Evolutionary conservation across 2,888 invertebrate species (phyloP).

Genomic region (Melanargia galathea): DNA sequence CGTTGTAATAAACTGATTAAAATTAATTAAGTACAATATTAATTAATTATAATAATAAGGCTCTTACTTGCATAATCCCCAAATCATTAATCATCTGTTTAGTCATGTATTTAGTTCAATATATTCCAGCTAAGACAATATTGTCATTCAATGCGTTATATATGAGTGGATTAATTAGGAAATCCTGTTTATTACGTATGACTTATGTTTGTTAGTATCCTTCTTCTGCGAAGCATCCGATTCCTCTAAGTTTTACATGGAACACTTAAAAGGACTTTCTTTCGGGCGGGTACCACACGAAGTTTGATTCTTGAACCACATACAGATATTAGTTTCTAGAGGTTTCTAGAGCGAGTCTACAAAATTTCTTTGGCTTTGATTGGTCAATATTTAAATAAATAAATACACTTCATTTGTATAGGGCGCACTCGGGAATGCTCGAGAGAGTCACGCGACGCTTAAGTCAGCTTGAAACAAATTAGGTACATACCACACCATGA

Average conservation of each 20-base stretch:
- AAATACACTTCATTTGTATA: too few species aligned
- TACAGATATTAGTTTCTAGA: too few species aligned
- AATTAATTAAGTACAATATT: slow-evolving; percentile 23
- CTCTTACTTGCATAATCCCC: slow-evolving; percentile 38
- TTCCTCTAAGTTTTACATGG: too few species aligned
- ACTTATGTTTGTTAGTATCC: background rate
- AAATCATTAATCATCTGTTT: slow-evolving; percentile 43
- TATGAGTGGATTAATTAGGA: slow-evolving; percentile 41
- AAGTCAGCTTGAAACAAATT: background rate
- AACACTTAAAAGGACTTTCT: too few species aligned
- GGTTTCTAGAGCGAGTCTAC: too few species aligned
- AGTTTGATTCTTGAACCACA: too few species aligned
- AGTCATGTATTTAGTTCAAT: slow-evolving; percentile 46
- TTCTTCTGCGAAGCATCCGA: background rate
- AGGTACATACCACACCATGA: background rate
- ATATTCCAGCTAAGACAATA: slow-evolving; percentile 45
- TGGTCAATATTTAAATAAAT: too few species aligned
- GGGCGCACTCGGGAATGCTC: too few species aligned
- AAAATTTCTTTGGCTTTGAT: too few species aligned
- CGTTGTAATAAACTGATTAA: slow-evolving; percentile 28
- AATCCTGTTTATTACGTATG: slow-evolving; percentile 31
- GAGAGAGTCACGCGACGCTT: too few species aligned
- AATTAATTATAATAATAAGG: slow-evolving; percentile 38
- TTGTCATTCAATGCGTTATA: slow-evolving; percentile 43
- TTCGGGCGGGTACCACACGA: too few species aligned